Base-by-base conservation (phyloP, 2,888 invertebrate genomes). In the Harpalus rufipes region DNA sequence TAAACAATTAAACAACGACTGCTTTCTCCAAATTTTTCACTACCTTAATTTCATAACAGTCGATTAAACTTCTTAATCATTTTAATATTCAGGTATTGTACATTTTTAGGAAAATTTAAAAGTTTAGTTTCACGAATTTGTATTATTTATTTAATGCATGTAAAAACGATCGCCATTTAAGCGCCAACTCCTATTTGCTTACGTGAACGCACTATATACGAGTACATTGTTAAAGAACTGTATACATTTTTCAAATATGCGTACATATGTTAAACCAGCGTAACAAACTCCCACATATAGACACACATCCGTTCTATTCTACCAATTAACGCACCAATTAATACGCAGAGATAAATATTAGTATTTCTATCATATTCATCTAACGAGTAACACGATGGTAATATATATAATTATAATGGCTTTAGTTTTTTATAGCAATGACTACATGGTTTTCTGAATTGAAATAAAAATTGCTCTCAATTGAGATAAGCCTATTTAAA, bases 261-360 rank as follows among this genome's bases (percentile, higher is more conserved):
- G 8, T 51, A 7, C 44, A 44, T 44, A 51, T 51, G 44, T 51
- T 51, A 12, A 51, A 32, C 32, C 32, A 32, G 32, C 32, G 1
- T 32, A 32, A 32, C 32, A 59, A 18, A 63, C 63, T 63, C 25
- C 63, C 21, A 63, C 63, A 63, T 21, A 18, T 63, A 63, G 7
- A 74, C 72, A 63, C 63, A 74, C 72, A 74, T 74, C 72, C 72
- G 41, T 74, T 74, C 72, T 6, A 14, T 74, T 74, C 72, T 41
- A 25, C 41, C 72, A 74, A 74, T 74, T 74, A 74, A 74, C 51
- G 72, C 72, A 8, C 44, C 72, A 74, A 74, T 74, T 74, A 74
- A 74, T 74, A 74, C 41, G 41, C 72, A 16, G 10, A 74, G 16
- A 74, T 74, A 74, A 44, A 74, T 74, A 74, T 74, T 41, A 44